Conservation (phyloP, 2,113 vertebrate species). For the Perccottus glenii region DNA sequence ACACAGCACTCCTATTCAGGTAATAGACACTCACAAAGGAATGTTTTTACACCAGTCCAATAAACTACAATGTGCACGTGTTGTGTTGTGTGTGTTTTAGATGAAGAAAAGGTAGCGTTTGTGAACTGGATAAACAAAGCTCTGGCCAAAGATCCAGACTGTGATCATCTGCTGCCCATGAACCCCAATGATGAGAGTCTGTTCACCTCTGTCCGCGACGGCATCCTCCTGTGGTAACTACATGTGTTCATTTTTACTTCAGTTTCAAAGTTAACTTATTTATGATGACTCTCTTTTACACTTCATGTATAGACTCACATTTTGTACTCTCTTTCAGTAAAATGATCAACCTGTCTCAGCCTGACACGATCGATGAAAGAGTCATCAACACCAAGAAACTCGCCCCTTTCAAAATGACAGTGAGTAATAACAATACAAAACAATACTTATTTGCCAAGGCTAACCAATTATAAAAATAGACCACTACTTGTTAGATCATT, state of each 20-base stretch:
- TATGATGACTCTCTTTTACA: accelerated
- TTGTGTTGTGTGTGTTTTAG: constrained; percentile 63
- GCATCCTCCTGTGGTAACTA: constrained; percentile 91
- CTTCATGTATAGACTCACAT: background rate
- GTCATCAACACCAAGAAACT: constrained; percentile 96
- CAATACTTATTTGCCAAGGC: too few species aligned
- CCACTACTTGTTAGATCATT: too few species aligned
- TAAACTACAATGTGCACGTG: background rate
- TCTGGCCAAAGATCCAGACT: constrained; percentile 90
- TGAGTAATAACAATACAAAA: constrained; percentile 71
- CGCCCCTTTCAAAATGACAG: constrained; percentile 90
- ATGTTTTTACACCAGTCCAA: too few species aligned
- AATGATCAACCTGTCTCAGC: constrained; percentile 96
- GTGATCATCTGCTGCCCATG: constrained; percentile 91
- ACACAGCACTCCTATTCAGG: constrained; percentile 98
- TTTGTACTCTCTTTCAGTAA: constrained; percentile 82
- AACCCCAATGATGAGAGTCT: constrained; percentile 86
- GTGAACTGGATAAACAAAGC: constrained; percentile 98
- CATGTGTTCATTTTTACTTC: background rate
- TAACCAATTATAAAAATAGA: too few species aligned
- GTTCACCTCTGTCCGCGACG: constrained; percentile 91
- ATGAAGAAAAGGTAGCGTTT: constrained; percentile 98
- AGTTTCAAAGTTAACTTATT: too few species aligned
- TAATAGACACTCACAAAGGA: constrained; percentile 38
- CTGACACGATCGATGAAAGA: constrained; percentile 96